Evolutionary conservation across 2,797 vertebrate species (phyloP), one percentile per base, ranked within the genome.

Genomic region (Myotis pilosus): DNA sequence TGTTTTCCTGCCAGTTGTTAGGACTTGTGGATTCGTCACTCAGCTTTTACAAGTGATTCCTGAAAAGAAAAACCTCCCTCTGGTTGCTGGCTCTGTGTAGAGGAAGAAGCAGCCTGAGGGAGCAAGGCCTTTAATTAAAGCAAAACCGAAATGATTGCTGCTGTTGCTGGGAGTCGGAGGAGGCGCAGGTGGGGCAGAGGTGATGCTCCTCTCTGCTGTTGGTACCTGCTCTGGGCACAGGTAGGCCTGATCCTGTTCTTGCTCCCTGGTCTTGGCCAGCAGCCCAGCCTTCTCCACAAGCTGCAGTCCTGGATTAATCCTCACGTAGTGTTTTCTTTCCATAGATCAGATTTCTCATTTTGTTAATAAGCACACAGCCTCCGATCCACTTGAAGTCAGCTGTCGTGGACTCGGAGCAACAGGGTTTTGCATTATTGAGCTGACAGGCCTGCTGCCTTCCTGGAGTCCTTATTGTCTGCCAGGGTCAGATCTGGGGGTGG

Each of bases 311-410:
- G 97, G 97, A 97, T 98, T 98, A 98, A 98, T 98, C 98, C 97
- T 96, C 96, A 95, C 97, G 62, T 94, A 98, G 97, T 98, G 98
- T 98, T 98, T 98, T 98, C 98, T 98, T 98, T 98, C 98, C 96
- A 60, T 97, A 97, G 96, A 98, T 98, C 98, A 97, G 96, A 97
- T 98, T 98, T 98, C 98, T 97, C 98, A 97, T 98, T 98, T 98
- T 97, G 98, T 97, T 98, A 98, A 98, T 98, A 98, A 98, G 98
- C 92, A 95, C 92, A 95, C 96, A 97, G 97, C 92, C 97, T 97
- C 96, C 75, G 38, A 92, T 95, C 97, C 94, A 94, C 97, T 98
- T 96, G 96, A 97, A 98, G 98, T 98, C 98, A 98, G 98, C 98
- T 98, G 98, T 98, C 97, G 96, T 94, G 96, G 97, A 96, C 96